Percentiles rank a stretch among this genome's conserved stretches.
phyloP scores from a whole-genome alignment of 2,888 invertebrate species.

The Scaptodrosophila latifasciaeformis region DNA sequence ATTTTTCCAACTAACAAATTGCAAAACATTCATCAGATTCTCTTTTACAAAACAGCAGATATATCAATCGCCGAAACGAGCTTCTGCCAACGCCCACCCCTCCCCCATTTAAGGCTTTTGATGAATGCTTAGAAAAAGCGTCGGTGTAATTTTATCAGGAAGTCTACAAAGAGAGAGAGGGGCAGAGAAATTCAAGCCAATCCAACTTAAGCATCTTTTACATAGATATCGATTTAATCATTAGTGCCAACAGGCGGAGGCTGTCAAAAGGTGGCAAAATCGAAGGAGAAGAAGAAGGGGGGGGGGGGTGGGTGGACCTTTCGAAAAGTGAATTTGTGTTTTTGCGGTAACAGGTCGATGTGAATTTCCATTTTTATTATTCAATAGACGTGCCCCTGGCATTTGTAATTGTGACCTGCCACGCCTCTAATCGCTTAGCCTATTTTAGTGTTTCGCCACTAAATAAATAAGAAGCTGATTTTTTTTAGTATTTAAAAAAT shows the following conservation, averaged over 20 bases:
- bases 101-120: background rate
- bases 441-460: too few relatives aligned
- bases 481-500: too few relatives aligned
- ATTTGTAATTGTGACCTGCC: slow-evolving; percentile 1
- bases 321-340: too few relatives aligned
- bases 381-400: background rate
- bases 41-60: slow-evolving; percentile 19
- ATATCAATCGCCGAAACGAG: slow-evolving; percentile 9
- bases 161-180: slow-evolving; percentile 16
- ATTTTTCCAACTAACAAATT: slow-evolving; percentile 38
- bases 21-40: slow-evolving; percentile 29
- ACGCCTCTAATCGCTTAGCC: too few relatives aligned
- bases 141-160: background rate
- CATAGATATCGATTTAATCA: slow-evolving; percentile 64
- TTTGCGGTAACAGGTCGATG: too few relatives aligned
- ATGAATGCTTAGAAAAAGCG: background rate
- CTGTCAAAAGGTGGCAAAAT: too few relatives aligned
- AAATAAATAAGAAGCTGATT: too few relatives aligned
- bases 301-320: too few relatives aligned
- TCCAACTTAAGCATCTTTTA: slow-evolving; percentile 3
- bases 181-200: background rate
- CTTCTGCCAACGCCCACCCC: slow-evolving; percentile 1
- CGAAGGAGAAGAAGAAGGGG: too few relatives aligned
- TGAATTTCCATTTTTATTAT: background rate
- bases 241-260: slow-evolving; percentile 37